These are phyloP conservation scores for Ursus arctos DNA, from an alignment of 2,113 vertebrate species.

Conservation along the genomic window DNA sequence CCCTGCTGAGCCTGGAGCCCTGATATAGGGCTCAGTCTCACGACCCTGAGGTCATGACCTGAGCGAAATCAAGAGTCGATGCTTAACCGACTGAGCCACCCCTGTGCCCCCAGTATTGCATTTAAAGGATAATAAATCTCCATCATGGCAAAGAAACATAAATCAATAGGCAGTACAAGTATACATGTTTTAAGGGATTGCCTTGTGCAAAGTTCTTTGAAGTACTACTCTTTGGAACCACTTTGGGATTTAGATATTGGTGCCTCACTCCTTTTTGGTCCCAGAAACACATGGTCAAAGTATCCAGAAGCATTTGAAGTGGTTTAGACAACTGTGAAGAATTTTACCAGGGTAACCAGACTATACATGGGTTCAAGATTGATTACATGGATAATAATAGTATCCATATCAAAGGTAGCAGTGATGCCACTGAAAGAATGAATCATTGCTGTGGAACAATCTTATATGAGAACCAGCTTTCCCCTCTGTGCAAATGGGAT, in stretches of 20 bases:
- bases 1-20: background rate
- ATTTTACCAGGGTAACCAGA: slow-evolving; percentile 49
- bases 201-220: slow-evolving; percentile 64
- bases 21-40: background rate
- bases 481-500: background rate
- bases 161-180: slow-evolving; percentile 57
- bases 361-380: slow-evolving; percentile 43
- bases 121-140: slow-evolving; percentile 71
- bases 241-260: slow-evolving; percentile 37
- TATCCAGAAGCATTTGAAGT: slow-evolving; percentile 66
- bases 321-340: slow-evolving; percentile 58
- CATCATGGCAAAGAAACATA: slow-evolving; percentile 61
- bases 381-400: slow-evolving; percentile 57
- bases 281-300: slow-evolving; percentile 34
- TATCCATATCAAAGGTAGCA: background rate
- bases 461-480: slow-evolving; percentile 17
- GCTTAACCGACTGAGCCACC: background rate
- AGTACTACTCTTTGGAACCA: slow-evolving; percentile 50
- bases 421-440: slow-evolving; percentile 21
- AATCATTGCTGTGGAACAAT: background rate
- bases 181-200: slow-evolving; percentile 64
- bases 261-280: slow-evolving; percentile 42
- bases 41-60: background rate
- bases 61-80: background rate
- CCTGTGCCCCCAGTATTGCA: background rate